These are phyloP conservation scores for Formicarius rufipectus DNA, from an alignment of 2,113 vertebrate genomes.

Conservation along the genomic window DNA sequence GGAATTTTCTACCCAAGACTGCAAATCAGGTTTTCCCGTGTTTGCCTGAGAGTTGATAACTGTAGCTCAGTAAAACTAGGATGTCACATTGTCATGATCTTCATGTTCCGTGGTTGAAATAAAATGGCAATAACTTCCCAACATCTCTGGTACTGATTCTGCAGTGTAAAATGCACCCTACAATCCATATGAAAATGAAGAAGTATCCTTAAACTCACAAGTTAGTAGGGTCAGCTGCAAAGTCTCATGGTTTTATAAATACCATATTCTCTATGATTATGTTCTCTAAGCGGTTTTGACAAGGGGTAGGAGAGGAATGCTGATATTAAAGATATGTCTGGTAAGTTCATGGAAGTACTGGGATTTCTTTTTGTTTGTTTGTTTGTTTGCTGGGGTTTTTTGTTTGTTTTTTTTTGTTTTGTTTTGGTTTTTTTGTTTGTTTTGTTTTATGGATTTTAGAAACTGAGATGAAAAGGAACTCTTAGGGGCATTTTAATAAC, in stretches of 20 bases:
- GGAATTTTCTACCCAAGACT: not conserved
- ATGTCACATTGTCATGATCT: not conserved
- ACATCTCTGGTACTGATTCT: not conserved
- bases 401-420: not conserved
- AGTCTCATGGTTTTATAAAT: not conserved
- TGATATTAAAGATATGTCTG: not conserved
- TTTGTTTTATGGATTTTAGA: not conserved
- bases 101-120: not conserved
- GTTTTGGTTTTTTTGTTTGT: not conserved
- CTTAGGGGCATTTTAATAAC: not conserved
- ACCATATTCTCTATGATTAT: not conserved
- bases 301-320: not conserved
- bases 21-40: not conserved
- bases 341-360: not conserved
- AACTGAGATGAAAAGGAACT: not conserved
- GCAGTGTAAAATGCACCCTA: not conserved
- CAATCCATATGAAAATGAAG: not conserved
- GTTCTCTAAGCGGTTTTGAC: not conserved
- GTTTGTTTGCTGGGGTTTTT: not conserved
- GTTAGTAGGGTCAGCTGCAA: not conserved
- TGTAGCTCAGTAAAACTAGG: not conserved
- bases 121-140: not conserved
- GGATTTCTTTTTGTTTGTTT: accelerated
- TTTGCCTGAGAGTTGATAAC: not conserved
- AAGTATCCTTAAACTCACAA: not conserved